Percentiles rank a stretch among this genome's conserved stretches.
Evolutionary conservation across 2,888 invertebrate species (phyloP).

Genomic region (Lasioglossum figueresi): DNA sequence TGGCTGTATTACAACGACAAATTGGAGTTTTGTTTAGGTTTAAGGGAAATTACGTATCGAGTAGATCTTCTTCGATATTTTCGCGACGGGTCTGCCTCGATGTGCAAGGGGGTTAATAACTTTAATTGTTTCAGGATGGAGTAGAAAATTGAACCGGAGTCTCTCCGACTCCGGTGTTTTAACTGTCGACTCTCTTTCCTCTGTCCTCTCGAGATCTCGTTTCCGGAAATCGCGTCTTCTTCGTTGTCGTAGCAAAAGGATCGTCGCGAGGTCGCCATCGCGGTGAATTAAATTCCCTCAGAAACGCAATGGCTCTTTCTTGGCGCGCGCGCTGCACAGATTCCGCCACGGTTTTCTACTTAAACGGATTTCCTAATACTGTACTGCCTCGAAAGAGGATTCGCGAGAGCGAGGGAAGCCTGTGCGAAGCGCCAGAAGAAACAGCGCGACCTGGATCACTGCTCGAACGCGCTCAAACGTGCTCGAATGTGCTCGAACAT

Average conservation of each 20-base stretch:
- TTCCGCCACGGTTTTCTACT: neutral
- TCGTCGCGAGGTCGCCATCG: conserved; percentile 5
- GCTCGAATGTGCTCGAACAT: too few relatives aligned
- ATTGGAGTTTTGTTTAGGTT: too few relatives aligned
- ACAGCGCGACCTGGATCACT: neutral
- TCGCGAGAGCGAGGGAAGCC: neutral
- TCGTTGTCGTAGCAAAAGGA: conserved; percentile 25
- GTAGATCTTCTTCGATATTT: too few relatives aligned
- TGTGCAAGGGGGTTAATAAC: too few relatives aligned
- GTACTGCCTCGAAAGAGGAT: too few relatives aligned
- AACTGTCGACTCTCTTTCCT: neutral
- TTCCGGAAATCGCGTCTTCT: neutral
- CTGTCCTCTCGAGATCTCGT: neutral
- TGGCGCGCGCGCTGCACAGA: neutral
- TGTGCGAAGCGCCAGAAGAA: neutral
- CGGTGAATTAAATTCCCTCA: conserved; percentile 22
- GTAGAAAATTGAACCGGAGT: neutral
- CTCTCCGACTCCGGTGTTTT: conserved; percentile 1
- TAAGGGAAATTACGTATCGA: too few relatives aligned
- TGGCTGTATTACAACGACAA: too few relatives aligned
- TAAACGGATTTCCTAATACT: neutral
- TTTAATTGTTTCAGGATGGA: neutral
- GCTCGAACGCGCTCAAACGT: neutral
- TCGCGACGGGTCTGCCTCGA: too few relatives aligned
- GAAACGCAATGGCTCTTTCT: neutral